Base-by-base conservation (phyloP, 2,888 invertebrate species). In the Sthenelais limicola region DNA sequence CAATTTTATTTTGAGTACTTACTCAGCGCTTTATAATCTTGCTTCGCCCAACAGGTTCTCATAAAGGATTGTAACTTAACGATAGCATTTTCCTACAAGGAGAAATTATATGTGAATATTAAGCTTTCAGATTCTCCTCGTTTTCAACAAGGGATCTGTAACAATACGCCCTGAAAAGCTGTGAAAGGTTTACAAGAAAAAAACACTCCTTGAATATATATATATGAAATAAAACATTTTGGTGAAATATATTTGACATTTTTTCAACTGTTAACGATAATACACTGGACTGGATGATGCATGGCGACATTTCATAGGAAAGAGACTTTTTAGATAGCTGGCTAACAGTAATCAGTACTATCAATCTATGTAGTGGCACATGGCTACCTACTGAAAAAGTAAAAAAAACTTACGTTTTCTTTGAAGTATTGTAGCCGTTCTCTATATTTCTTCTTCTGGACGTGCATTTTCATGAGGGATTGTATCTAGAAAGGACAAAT, bases 61-160 rank as follows among this genome's bases (percentile, higher is more conserved):
- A 92, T 92, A 51, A 91, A 85, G 0, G 92, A 91, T 87, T 93
- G 93, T 68, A 93, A 91, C 86, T 91, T 91, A 26, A 84, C 79
- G 28, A 84, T 73, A 21, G 80, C 77, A 68, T 79, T 79, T 70
- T 84, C 85, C 87, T 87, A 77, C 2, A 79, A 75, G 72, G 15
- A 28, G n/a, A 62, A 15, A 43, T 43, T 12, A 43, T 43, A 43
- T 12, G 9, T 43, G 43, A 43, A 12, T 43, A 12, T 43, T 43
- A 43, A 43, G 43, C 9, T 43, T 43, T 12, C n/a, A n/a, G n/a
- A n/a, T n/a, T n/a, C n/a, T n/a, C n/a, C n/a, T n/a, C n/a, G n/a
- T n/a, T n/a, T n/a, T n/a, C n/a, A n/a, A n/a, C n/a, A n/a, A n/a
- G n/a, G n/a, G n/a, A n/a, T n/a, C n/a, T n/a, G n/a, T n/a, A n/a